Evolutionary conservation across 2,888 invertebrate species (phyloP), one percentile per base, ranked within the genome.

Genomic region (Chymomyza caudatula): DNA sequence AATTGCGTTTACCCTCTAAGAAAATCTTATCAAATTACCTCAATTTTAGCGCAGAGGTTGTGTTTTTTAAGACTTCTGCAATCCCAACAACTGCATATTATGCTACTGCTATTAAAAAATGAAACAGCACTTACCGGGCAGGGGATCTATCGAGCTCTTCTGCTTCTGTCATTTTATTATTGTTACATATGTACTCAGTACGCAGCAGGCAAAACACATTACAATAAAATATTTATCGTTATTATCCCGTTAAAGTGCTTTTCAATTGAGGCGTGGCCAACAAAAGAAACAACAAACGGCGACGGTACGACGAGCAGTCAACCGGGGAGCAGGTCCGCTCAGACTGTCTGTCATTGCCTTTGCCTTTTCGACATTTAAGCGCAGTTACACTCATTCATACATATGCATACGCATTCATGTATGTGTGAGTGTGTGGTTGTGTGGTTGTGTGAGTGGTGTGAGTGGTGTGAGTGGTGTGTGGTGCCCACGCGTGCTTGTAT

Each of bases 161-260:
- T 37, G 29, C 11, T 37, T 11, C 29, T 37, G 1, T 11, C 11
- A 37, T 37, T 37, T 37, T 37, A 37, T 37, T 37, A 37, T 37
- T 37, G 29, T 37, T 37, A 11, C 29, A 4, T 37, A 37, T 11
- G 29, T 37, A 37, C 11, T 11, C 29, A 37, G 29, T 37, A 37
- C 29, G 29, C 29, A 37, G 29, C 11, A 37, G 29, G 29, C 29
- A 37, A 81, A 83, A 69, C 72, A 76, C 74, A 85, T 85, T 78
- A 80, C 83, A 87, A 87, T 87, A 86, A 87, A 86, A 87, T 76
- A 87, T 87, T 85, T 87, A 87, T 87, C 82, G 80, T 83, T 87
- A 86, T 87, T 80, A 87, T 87, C 78, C 87, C 67, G 78, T 83
- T 72, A 82, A 87, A 87, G 82, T 83, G 87, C 81, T 87, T 87